A percentile compares a stretch with the other conserved stretches of the same genome.
Evolutionary conservation across 2,113 vertebrate species (phyloP).

Genomic region (Callorhinus ursinus): DNA sequence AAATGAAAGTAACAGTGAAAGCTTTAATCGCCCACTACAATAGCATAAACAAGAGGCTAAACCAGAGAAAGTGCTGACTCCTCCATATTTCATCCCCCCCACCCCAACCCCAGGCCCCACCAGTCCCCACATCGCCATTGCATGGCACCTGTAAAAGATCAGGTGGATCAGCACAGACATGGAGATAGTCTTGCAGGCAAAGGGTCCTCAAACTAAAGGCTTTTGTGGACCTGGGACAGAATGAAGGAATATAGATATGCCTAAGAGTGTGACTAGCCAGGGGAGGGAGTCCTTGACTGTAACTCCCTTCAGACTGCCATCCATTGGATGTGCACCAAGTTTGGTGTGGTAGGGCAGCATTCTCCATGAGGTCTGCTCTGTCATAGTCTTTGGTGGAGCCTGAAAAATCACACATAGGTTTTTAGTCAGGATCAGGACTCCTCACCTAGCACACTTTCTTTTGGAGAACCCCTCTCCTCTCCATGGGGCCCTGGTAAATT

Average conservation of each 20-base stretch:
- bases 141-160: not conserved
- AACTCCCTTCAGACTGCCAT: not conserved
- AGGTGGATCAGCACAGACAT: not conserved
- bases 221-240: not conserved
- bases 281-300: not conserved
- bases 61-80: not conserved
- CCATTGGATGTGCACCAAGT: not conserved
- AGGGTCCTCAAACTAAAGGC: not conserved
- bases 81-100: not conserved
- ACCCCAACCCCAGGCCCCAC: not conserved
- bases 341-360: not conserved
- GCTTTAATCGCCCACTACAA: not conserved
- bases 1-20: not conserved
- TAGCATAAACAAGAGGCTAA: not conserved
- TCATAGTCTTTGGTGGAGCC: not conserved
- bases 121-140: too few relatives aligned
- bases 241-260: not conserved
- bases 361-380: not conserved
- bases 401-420: not conserved
- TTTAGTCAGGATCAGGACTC: not conserved
- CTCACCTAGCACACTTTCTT: not conserved
- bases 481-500: not conserved
- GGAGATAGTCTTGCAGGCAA: not conserved
- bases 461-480: not conserved
- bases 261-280: not conserved